Conservation (phyloP, 2,888 invertebrate species). For the Esperia sulphurella region DNA sequence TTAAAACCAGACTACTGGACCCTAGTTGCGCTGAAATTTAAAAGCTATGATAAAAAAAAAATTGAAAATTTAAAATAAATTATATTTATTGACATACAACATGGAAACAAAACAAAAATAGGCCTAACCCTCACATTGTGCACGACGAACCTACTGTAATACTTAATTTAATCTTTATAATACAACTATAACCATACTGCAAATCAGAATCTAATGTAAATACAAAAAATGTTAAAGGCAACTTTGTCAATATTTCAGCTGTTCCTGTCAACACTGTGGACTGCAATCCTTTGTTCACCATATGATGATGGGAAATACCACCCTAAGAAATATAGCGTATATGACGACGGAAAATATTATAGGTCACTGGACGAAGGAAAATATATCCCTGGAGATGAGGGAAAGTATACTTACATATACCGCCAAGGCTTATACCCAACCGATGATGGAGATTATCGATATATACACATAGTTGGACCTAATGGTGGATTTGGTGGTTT, state of each 20-base stretch:
- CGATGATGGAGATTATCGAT: conserved; percentile 71
- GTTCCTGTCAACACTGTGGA: conserved; percentile 35
- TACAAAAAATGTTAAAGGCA: neutral
- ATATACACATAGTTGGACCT: conserved; percentile 63
- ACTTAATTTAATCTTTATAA: too few relatives aligned
- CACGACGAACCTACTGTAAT: too few relatives aligned
- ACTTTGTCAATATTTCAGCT: conserved; percentile 37
- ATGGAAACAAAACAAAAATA: too few relatives aligned
- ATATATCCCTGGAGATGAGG: conserved; percentile 75
- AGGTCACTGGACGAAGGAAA: conserved; percentile 67
- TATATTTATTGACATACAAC: too few relatives aligned
- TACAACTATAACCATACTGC: neutral
- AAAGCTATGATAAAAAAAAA: too few relatives aligned
- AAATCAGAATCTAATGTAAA: neutral
- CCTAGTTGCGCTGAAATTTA: too few relatives aligned
- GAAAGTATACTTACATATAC: conserved; percentile 71
- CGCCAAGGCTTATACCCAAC: conserved; percentile 49
- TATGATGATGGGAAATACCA: conserved; percentile 50
- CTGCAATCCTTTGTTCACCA: conserved; percentile 41
- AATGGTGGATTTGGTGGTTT: conserved; percentile 43
- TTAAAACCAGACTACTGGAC: too few relatives aligned
- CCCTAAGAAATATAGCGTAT: conserved; percentile 30
- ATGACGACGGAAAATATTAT: conserved; percentile 67
- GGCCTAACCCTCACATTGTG: too few relatives aligned
- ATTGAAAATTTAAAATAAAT: too few relatives aligned